Base-by-base conservation (phyloP, 2,113 vertebrate species). In the Crotalus helleri region DNA sequence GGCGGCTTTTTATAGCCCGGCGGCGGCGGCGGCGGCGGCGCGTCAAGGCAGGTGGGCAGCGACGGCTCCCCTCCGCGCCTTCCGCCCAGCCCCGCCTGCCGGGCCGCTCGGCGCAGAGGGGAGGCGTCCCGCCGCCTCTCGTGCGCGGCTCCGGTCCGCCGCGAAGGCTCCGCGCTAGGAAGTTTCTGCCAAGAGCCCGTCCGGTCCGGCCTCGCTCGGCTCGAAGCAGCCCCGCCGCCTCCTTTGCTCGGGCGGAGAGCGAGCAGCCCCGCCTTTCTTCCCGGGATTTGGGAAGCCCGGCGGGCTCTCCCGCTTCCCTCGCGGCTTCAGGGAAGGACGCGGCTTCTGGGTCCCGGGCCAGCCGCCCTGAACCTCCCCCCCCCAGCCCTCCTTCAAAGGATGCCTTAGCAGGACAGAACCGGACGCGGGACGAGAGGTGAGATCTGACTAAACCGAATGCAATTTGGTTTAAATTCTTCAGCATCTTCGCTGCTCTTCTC, bases 341-440 rank as follows among this genome's bases (percentile, higher is more conserved):
- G 39, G 17, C 44, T 49, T 24, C 44, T 23, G 85, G 85, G 4
- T 29, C 61, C 26, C 26, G 5, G 24, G 61, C 5, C 44, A 2
- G 11, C 17, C 0, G 1, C 21, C 26, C 44, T 0, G 44, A 5
- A n/a, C 7, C 8, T 21, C 3, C 2, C 21, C 7, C 3, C 1
- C 21, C 21, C 58, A 0, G 7, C 3, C 19, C 81, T 85, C 44
- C 81, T 23, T 24, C 0, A 49, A 15, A 51, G 85, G 85, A 2
- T 15, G 69, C 15, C 4, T 64, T 29, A 11, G 10, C 59, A 33
- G 64, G 64, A 6, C n/a, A 17, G 5, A 33, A n/a, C 29, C 4
- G 29, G 64, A 15, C 11, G 11, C 29, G 1, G 7, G 58, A 24
- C 9, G 26, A 11, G 61, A 64, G 61, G 26, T 4, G 61, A 29